Evolutionary conservation across 2,888 invertebrate genomes (phyloP).

Genomic region (Anorthoa munda): DNA sequence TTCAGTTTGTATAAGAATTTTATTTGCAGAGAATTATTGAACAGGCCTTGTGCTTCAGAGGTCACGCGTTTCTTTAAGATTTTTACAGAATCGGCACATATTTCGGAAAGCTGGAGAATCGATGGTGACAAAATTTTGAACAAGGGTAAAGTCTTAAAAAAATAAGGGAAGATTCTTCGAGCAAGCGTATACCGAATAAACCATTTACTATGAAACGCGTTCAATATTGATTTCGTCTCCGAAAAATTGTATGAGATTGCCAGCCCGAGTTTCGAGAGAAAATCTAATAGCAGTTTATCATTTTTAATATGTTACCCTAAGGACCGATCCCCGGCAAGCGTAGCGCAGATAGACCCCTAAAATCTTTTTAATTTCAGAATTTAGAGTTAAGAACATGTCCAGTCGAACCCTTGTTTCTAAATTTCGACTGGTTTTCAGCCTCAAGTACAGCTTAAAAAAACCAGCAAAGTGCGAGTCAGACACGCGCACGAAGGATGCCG

Average conservation of each 20-base stretch:
- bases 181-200: too few relatives aligned
- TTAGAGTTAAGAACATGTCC: too few relatives aligned
- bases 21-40: constrained; percentile 47
- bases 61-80: constrained; percentile 2
- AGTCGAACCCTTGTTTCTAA: too few relatives aligned
- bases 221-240: neutral
- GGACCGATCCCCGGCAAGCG: too few relatives aligned
- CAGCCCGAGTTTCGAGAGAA: neutral
- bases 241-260: neutral
- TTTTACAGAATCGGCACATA: constrained; percentile 2
- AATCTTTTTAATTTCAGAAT: too few relatives aligned
- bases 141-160: neutral
- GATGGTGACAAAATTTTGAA: neutral
- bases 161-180: neutral
- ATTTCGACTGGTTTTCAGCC: too few relatives aligned
- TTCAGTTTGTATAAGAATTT: constrained; percentile 16
- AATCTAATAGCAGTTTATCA: neutral
- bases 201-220: too few relatives aligned
- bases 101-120: neutral
- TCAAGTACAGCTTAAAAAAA: too few relatives aligned
- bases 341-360: too few relatives aligned
- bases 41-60: constrained; percentile 22
- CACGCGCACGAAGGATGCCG: too few relatives aligned
- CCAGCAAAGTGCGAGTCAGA: too few relatives aligned
- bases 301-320: neutral